Conservation (phyloP, 2,888 invertebrate genomes). For the Drosophila paracracens region DNA sequence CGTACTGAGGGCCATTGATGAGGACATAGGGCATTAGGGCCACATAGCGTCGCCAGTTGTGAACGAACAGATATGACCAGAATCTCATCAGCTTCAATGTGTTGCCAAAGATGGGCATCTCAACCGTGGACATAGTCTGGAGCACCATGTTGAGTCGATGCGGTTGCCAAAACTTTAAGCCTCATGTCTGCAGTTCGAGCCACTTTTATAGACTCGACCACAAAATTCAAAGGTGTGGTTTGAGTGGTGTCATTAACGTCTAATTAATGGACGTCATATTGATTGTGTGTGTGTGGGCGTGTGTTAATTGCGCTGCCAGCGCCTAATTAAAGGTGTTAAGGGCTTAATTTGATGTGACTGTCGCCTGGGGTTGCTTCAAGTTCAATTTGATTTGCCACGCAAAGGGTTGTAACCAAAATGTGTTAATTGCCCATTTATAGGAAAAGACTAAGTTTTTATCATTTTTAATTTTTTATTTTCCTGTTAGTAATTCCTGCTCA, state of each 20-base stretch:
- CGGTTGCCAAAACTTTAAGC: slow-evolving; percentile 19
- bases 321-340: slow-evolving; percentile 42
- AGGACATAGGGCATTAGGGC: slow-evolving; percentile 66
- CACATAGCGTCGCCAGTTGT: slow-evolving; percentile 81
- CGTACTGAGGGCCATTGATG: slow-evolving; percentile 69
- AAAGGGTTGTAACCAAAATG: neutral
- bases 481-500: neutral
- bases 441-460: neutral
- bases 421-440: neutral
- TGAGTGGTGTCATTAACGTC: slow-evolving; percentile 25
- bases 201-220: slow-evolving; percentile 38
- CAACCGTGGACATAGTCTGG: slow-evolving; percentile 57
- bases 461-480: neutral
- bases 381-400: neutral
- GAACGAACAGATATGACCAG: slow-evolving; percentile 76
- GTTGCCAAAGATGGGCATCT: slow-evolving; percentile 72
- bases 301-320: slow-evolving; percentile 58
- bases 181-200: neutral
- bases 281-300: slow-evolving; percentile 22
- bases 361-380: neutral
- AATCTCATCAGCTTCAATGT: slow-evolving; percentile 76
- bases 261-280: slow-evolving; percentile 57
- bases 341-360: slow-evolving; percentile 27
- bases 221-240: neutral
- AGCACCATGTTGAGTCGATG: slow-evolving; percentile 38